phyloP scores from a whole-genome alignment of 2,888 invertebrate genomes.

The Metallyticus violacea region DNA sequence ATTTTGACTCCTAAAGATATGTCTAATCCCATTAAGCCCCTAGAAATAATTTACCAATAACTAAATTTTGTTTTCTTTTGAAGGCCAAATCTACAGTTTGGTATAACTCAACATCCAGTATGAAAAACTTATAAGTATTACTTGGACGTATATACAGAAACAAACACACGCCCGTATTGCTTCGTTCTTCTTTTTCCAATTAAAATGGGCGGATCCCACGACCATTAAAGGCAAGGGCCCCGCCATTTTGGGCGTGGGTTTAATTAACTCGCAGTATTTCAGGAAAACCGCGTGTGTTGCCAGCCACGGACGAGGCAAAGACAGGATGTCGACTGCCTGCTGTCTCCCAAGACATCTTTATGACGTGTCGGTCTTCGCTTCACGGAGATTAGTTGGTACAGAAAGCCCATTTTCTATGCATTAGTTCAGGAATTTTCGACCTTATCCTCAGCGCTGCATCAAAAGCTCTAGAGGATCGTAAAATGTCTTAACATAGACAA shows the following conservation, averaged over 20 bases:
- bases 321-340: not conserved
- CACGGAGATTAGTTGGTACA: not conserved
- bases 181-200: not conserved
- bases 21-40: too few species aligned
- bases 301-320: not conserved
- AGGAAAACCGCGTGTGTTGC: not conserved
- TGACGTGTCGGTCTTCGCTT: not conserved
- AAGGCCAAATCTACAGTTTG: too few species aligned
- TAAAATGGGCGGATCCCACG: not conserved
- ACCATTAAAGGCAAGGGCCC: not conserved
- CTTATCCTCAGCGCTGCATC: not conserved
- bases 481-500: not conserved
- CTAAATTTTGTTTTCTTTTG: too few species aligned
- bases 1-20: too few species aligned
- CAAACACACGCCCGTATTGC: not conserved
- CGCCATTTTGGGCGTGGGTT: not conserved
- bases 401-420: not conserved
- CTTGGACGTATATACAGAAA: not conserved
- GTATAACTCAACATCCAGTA: too few species aligned
- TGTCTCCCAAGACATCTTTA: not conserved
- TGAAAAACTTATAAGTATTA: too few species aligned
- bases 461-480: not conserved
- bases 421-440: not conserved
- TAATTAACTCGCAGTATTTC: not conserved
- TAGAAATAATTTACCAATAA: too few species aligned